Evolutionary conservation across 1,140 invertebrate genomes (phyloP).

Genomic region (Heliconius congener): DNA sequence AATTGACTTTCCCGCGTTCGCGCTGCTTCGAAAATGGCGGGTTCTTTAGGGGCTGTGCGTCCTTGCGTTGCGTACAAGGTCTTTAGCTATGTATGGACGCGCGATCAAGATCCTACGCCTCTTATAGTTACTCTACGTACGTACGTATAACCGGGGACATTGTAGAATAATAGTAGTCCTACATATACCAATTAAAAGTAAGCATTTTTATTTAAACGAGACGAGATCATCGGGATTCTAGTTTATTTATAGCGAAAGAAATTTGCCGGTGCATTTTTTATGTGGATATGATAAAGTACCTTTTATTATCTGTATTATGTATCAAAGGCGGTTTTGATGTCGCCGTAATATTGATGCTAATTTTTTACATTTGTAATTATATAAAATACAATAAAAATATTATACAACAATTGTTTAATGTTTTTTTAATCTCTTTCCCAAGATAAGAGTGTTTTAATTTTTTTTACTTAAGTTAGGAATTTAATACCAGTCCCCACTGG

Average conservation of each 20-base stretch:
- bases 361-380: background rate
- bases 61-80: constrained; percentile 74
- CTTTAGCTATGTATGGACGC: constrained; percentile 70
- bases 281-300: background rate
- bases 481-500: too few species aligned
- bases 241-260: constrained; percentile 11
- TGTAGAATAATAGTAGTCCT: constrained; percentile 43
- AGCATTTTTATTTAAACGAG: constrained; percentile 21
- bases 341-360: background rate
- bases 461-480: too few species aligned
- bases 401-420: too few species aligned
- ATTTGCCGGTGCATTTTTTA: background rate
- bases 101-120: constrained; percentile 62
- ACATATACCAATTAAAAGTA: constrained; percentile 36
- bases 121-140: constrained; percentile 67
- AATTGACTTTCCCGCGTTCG: constrained; percentile 58
- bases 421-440: too few species aligned
- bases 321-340: background rate
- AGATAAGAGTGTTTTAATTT: too few species aligned
- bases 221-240: constrained; percentile 17
- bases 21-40: constrained; percentile 67
- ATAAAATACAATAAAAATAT: background rate
- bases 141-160: constrained; percentile 47
- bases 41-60: constrained; percentile 68
- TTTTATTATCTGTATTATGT: background rate